phyloP scores from a whole-genome alignment of 2,797 vertebrate genomes.

The Syngnathus acus region DNA sequence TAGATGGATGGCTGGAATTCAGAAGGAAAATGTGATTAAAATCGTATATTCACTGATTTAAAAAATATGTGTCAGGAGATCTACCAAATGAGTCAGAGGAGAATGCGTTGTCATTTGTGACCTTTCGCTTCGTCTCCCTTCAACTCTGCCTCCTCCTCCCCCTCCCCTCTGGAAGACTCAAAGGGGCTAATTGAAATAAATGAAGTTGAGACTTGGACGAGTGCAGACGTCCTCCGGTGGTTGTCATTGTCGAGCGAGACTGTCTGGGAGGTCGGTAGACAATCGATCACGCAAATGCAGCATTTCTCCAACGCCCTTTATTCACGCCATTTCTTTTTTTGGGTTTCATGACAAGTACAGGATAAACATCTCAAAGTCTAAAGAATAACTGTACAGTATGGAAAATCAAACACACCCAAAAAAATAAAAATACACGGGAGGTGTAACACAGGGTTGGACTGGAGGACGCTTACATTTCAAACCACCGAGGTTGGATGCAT shows the following conservation, averaged over 20 bases:
- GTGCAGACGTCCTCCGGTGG: constrained; percentile 32
- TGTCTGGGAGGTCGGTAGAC: neutral
- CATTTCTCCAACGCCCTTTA: neutral
- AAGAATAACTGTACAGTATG: constrained; percentile 69
- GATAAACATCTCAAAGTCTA: constrained; percentile 47
- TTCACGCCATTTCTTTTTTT: neutral
- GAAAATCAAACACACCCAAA: constrained; percentile 55
- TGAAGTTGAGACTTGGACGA: constrained; percentile 45
- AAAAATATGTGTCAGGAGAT: neutral
- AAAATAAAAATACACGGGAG: constrained; percentile 54
- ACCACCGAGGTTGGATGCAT: neutral
- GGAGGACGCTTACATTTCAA: neutral
- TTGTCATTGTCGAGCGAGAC: constrained; percentile 41
- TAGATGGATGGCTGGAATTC: neutral
- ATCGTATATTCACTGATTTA: neutral
- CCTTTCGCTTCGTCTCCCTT: constrained; percentile 22
- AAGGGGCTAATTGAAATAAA: constrained; percentile 70
- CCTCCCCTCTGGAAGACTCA: constrained; percentile 43
- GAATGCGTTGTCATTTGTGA: constrained; percentile 2
- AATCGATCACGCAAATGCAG: neutral
- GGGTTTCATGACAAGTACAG: constrained; percentile 40
- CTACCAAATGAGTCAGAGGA: neutral
- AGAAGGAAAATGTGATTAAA: constrained; percentile 1
- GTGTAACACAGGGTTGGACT: constrained; percentile 25
- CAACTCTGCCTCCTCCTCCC: constrained; percentile 10